Conservation (phyloP, 64 coral and sea anemone species). For the Acropora tenuis region DNA sequence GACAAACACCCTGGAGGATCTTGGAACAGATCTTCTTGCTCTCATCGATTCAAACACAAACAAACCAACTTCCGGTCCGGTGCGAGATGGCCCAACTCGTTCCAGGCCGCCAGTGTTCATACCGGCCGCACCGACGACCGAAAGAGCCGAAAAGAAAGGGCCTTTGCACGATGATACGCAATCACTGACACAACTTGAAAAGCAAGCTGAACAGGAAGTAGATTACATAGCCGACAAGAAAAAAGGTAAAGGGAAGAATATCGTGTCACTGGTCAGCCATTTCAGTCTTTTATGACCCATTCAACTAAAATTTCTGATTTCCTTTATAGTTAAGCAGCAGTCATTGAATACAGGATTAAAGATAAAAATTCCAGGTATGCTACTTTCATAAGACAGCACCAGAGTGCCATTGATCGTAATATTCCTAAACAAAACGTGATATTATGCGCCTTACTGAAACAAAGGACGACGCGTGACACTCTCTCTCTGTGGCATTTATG, state of each 20-base stretch:
- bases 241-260: conserved; percentile 55
- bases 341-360: conserved; percentile 21
- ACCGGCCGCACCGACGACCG: conserved; percentile 8
- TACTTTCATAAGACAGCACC: no score
- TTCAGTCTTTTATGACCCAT: background rate
- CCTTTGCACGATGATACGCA: conserved; percentile 59
- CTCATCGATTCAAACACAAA: conserved; percentile 75
- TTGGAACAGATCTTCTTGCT: conserved; percentile 79
- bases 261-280: background rate
- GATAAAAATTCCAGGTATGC: conserved; percentile 39
- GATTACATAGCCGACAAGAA: conserved; percentile 63
- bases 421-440: no score
- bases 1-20: conserved; percentile 51
- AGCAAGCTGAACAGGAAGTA: conserved; percentile 89
- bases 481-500: no score
- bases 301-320: background rate
- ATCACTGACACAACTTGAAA: conserved; percentile 87
- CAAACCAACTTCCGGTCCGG: conserved; percentile 13
- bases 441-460: no score
- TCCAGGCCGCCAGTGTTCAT: background rate
- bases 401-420: no score
- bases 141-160: conserved; percentile 15
- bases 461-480: no score
- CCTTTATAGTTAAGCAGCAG: conserved; percentile 8
- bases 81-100: background rate